These are phyloP conservation scores for Parazoanthus atlanticus DNA, from an alignment of 92 coral and sea anemone genomes.

Conservation along the genomic window DNA sequence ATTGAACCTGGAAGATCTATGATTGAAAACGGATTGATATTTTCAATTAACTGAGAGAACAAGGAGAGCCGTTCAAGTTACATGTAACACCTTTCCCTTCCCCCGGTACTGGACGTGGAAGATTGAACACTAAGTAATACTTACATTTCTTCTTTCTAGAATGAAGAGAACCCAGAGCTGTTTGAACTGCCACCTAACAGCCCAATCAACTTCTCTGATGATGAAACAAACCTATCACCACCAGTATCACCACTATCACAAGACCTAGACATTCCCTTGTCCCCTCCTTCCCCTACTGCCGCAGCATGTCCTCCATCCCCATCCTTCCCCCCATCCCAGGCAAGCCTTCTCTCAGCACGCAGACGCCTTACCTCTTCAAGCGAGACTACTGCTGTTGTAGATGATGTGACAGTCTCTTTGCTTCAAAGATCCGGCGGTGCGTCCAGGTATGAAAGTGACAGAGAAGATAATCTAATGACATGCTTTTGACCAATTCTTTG, in stretches of 20 bases:
- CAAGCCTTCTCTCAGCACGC: neutral
- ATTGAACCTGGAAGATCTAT: too few species aligned
- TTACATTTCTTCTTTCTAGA: neutral
- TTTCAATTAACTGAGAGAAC: too few species aligned
- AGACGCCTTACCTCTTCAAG: neutral
- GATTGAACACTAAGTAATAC: neutral
- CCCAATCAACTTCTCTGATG: conserved; percentile 29
- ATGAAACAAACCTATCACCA: conserved; percentile 16
- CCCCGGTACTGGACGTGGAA: too few species aligned
- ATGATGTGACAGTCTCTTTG: neutral
- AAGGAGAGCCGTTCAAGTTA: too few species aligned
- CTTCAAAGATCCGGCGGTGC: neutral
- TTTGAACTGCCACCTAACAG: conserved; percentile 42
- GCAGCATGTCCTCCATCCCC: neutral
- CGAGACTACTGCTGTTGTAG: neutral
- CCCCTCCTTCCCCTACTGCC: conserved; percentile 21
- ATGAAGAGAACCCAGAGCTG: conserved; percentile 22
- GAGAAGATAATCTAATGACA: neutral
- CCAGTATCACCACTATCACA: conserved; percentile 9
- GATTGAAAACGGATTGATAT: too few species aligned
- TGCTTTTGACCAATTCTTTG: too few species aligned
- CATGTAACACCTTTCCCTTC: too few species aligned
- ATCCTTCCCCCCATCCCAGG: neutral
- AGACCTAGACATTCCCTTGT: neutral
- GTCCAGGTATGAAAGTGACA: neutral